Evolutionary conservation across 2,113 vertebrate species (phyloP).

Genomic region (Abramis brama): DNA sequence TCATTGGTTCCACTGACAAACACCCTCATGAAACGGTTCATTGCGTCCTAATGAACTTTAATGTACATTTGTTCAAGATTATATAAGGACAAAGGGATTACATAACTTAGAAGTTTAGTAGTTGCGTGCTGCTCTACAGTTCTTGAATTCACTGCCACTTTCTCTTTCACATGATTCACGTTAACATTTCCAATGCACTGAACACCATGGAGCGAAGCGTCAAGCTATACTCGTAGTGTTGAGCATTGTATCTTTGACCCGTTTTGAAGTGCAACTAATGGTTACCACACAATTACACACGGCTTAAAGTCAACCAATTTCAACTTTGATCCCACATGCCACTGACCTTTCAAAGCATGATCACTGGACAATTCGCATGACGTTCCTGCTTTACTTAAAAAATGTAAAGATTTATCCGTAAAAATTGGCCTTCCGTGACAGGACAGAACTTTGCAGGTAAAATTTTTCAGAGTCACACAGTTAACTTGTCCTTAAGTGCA

Average conservation of each 20-base stretch:
- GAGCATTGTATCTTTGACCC: neutral
- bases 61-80: neutral
- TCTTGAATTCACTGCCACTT: neutral
- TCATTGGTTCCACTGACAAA: neutral
- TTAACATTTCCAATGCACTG: neutral
- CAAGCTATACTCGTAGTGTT: neutral
- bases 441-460: neutral
- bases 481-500: neutral
- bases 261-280: neutral
- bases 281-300: neutral
- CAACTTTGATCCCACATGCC: neutral
- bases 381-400: too few relatives aligned
- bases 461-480: neutral
- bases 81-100: slow-evolving; percentile 15
- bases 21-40: neutral
- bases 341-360: neutral
- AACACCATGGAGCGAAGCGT: neutral
- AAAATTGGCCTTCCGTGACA: neutral
- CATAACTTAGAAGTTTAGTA: neutral
- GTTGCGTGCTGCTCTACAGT: neutral
- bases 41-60: neutral
- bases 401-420: neutral
- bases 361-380: neutral
- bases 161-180: neutral
- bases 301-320: neutral